Evolutionary conservation across 2,888 invertebrate genomes (phyloP), one percentile per base, ranked within the genome.

Genomic region (Drosophila maculinotata): DNA sequence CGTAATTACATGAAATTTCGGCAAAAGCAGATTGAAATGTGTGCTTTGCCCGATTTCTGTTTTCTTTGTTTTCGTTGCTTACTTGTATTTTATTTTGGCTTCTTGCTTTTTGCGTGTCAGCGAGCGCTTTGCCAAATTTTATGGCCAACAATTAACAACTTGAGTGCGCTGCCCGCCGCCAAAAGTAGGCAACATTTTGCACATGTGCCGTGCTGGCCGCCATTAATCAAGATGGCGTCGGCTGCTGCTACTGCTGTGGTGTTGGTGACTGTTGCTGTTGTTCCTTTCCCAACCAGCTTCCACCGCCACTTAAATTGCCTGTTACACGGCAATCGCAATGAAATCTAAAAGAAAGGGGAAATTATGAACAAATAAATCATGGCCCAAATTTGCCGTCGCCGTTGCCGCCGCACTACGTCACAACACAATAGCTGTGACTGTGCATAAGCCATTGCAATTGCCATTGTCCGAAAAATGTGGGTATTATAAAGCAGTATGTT

Each of bases 91-190:
- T 30, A 26, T 8, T 44, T 52, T 39, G 17, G 8, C n/a, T 15
- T 65, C n/a, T 38, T n/a, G 35, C 45, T 53, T 33, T 44, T 79
- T 30, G 88, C 87, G 73, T 82, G 86, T 36, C 64, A 26, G 53
- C 38, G 31, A 57, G 48, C 70, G 65, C 56, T 87, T 85, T 71
- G 70, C 44, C 56, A 23, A 78, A 57, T 79, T 87, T 85, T 82
- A 87, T 85, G 74, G 69, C 58, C 57, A 73, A 59, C 83, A 87
- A 83, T 83, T 87, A 83, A 70, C 83, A 79, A 83, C 25, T 75
- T 31, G 49, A 78, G 74, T 67, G 47, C 44, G 41, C 56, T 20
- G 54, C 47, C 53, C 44, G 57, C 52, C 42, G 41, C 45, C 26
- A 33, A 63, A 69, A 84, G 64, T 69, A 67, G 84, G 82, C 82